phyloP scores from a whole-genome alignment of 2,113 vertebrate species.

The Chaenogobius annularis region DNA sequence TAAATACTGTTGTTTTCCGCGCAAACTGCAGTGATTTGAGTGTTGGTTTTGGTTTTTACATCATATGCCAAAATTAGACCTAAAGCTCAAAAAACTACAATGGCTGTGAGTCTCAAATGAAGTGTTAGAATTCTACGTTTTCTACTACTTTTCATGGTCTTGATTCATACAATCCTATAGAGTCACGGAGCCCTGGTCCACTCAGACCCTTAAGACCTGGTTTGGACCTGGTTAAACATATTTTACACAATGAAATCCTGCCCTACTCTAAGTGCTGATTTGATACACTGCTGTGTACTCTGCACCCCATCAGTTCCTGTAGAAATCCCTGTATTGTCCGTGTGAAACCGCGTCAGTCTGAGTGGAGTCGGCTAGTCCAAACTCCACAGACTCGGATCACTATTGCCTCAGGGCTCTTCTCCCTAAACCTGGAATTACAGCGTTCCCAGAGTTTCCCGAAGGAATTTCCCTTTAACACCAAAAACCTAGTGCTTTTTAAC shows the following conservation, averaged over 20 bases:
- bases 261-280: not conserved
- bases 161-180: not conserved
- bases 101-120: not conserved
- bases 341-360: not conserved
- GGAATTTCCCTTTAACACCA: constrained; percentile 1
- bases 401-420: not conserved
- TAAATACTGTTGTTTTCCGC: not conserved
- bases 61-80: no score
- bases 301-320: not conserved
- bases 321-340: not conserved
- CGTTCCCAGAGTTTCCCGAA: constrained; percentile 3
- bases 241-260: not conserved
- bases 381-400: not conserved
- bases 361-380: not conserved
- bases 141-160: not conserved
- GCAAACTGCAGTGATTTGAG: not conserved
- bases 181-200: no score
- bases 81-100: no score
- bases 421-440: constrained; percentile 11
- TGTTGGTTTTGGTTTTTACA: no score
- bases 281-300: not conserved
- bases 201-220: not conserved
- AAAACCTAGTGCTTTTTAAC: not conserved
- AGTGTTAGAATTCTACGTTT: not conserved
- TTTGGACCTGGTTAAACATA: not conserved